Evolutionary conservation across 2,888 invertebrate species (phyloP), one percentile per base, ranked within the genome.

Genomic region (Euspilapteryx auroguttella): DNA sequence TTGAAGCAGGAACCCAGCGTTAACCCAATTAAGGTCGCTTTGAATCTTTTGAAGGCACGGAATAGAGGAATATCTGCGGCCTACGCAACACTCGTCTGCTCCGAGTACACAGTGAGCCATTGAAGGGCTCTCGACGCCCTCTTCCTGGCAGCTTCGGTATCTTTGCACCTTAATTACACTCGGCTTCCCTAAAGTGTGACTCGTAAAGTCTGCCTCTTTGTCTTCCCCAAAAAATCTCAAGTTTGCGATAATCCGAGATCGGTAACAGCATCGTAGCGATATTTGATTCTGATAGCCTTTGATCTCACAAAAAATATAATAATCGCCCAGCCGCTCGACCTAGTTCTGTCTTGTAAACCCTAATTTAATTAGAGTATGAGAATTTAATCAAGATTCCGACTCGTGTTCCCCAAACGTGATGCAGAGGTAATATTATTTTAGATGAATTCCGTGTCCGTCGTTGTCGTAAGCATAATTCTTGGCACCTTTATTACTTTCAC

Each of bases 91-190:
- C 66, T 71, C 59, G 49, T 53, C 49, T 55, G 50, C 49, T 56
- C 51, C 53, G 56, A 71, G 73, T 56, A 63, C 57, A 56, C 56
- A 52, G 53, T 42, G 56, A 55, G 56, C 66, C 66, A 52, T 49
- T 56, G 47, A 49, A 65, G 69, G 45, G 55, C 52, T 33, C 73
- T 73, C 42, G 41, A 59, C 50, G 37, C 53, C 47, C 63, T 61
- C 57, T 45, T 53, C 51, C 49, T 51, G 49, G 54, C 52, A 61
- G 66, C 66, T 64, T 52, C 64, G 66, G 58, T 69, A 73, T 71
- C 73, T 68, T 71, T 69, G 63, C 69, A 66, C 73, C 66, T 71
- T 75, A 73, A 75, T 73, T 71, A 69, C 65, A 59, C 63, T 57
- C 49, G 37, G 55, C 49, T 44, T 47, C 40, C 47, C 44, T 54